Conservation (phyloP, 2,888 invertebrate species). For the Clanis bilineata region DNA sequence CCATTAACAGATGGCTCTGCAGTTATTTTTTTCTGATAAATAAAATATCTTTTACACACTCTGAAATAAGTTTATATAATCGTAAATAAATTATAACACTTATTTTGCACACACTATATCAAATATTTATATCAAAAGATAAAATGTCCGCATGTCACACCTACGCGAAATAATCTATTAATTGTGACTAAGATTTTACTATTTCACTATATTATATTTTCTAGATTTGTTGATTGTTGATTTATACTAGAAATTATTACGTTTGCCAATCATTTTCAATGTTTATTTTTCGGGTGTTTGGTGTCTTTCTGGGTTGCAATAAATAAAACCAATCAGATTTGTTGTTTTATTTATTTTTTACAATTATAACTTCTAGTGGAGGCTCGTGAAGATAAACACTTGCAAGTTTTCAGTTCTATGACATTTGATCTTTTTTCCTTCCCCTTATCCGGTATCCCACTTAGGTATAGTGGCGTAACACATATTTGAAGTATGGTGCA, state of each 20-base stretch:
- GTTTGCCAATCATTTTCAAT: background rate
- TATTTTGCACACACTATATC: slow-evolving; percentile 16
- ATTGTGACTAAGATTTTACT: slow-evolving; percentile 6
- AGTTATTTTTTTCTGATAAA: slow-evolving; percentile 14
- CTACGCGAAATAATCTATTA: background rate
- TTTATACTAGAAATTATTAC: background rate
- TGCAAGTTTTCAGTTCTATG: too few relatives aligned
- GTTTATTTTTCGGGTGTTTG: slow-evolving; percentile 18
- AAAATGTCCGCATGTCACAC: slow-evolving; percentile 22
- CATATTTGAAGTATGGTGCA: too few relatives aligned
- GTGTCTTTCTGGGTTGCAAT: slow-evolving; percentile 20
- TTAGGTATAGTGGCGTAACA: too few relatives aligned
- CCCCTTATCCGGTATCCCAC: too few relatives aligned
- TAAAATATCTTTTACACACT: slow-evolving; percentile 18
- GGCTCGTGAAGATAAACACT: too few relatives aligned
- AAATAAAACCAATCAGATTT: slow-evolving; percentile 17
- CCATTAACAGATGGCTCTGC: slow-evolving; percentile 21
- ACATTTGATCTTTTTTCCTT: too few relatives aligned
- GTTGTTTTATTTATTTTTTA: background rate
- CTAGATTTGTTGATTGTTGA: background rate
- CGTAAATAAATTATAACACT: slow-evolving; percentile 38
- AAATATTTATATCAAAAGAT: slow-evolving; percentile 17
- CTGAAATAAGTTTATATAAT: slow-evolving; percentile 35
- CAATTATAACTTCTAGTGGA: too few relatives aligned
- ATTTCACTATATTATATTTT: slow-evolving; percentile 5